Conservation (phyloP, 2,888 invertebrate species). For the Trichogramma evanescens region DNA sequence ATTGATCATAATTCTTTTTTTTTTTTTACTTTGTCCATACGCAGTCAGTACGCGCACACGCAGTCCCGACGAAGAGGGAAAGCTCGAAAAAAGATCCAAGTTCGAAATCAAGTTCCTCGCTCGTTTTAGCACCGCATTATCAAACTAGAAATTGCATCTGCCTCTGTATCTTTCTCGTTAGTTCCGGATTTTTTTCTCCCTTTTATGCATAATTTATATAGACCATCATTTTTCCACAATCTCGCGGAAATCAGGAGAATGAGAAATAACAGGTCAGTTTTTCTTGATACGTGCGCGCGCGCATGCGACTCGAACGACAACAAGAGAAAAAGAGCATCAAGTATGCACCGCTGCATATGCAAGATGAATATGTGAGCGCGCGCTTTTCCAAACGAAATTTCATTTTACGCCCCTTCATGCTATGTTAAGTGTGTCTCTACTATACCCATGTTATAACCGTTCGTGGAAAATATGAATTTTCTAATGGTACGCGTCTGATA, state of each 20-base stretch:
- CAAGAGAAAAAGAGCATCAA: background rate
- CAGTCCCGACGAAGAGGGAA: too few relatives aligned
- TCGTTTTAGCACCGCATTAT: too few relatives aligned
- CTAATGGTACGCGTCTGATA: constrained; percentile 1
- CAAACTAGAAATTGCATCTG: too few relatives aligned
- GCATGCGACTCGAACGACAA: background rate
- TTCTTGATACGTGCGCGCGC: background rate
- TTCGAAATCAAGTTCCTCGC: too few relatives aligned
- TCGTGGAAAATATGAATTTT: constrained; percentile 5
- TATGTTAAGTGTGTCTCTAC: too few relatives aligned
- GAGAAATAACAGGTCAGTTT: constrained; percentile 16
- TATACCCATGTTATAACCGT: background rate
- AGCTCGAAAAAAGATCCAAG: too few relatives aligned
- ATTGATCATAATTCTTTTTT: too few relatives aligned
- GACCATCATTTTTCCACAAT: background rate
- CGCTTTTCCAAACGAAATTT: constrained; percentile 2
- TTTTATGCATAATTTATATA: too few relatives aligned
- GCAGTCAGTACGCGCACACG: too few relatives aligned
- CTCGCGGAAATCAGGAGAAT: constrained; percentile 10
- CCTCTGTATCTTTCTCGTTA: too few relatives aligned
- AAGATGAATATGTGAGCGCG: background rate
- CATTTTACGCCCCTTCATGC: constrained; percentile 7
- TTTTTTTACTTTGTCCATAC: too few relatives aligned
- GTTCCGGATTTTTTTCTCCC: too few relatives aligned
- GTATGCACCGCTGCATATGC: background rate